Conservation (phyloP, 2,888 invertebrate species). For the Clivina fossor region DNA sequence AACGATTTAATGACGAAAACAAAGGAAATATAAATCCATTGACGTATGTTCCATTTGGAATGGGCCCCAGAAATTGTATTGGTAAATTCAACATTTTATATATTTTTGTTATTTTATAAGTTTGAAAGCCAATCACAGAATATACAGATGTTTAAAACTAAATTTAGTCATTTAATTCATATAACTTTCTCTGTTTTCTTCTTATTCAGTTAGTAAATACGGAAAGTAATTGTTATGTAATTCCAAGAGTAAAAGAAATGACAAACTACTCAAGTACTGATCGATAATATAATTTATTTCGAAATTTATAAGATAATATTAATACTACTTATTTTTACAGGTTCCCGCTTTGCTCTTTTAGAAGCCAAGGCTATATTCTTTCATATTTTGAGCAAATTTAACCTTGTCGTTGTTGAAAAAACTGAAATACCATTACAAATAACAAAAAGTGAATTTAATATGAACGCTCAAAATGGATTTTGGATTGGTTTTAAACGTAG, state of each 20-base stretch:
- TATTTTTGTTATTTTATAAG: too few relatives aligned
- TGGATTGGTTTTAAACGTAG: not conserved
- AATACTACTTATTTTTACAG: too few relatives aligned
- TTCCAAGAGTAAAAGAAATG: too few relatives aligned
- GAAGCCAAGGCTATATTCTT: not conserved
- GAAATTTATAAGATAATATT: too few relatives aligned
- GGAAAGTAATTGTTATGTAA: too few relatives aligned
- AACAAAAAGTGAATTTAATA: not conserved
- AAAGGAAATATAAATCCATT: conserved; percentile 52
- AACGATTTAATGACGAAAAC: conserved; percentile 60
- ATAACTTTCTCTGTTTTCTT: too few relatives aligned
- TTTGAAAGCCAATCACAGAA: too few relatives aligned
- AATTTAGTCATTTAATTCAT: too few relatives aligned
- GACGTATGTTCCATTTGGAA: conserved; percentile 59
- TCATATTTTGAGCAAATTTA: not conserved
- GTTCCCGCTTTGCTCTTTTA: not conserved
- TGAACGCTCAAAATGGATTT: not conserved
- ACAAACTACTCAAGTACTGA: too few relatives aligned
- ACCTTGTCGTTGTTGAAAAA: not conserved
- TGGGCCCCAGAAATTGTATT: conserved; percentile 62
- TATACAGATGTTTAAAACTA: too few relatives aligned
- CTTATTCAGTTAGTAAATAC: too few relatives aligned
- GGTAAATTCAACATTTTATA: conserved; percentile 53
- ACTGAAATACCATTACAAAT: not conserved
- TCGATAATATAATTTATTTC: too few relatives aligned